Conservation (phyloP, 2,797 vertebrate genomes). For the Typhlichthys subterraneus region DNA sequence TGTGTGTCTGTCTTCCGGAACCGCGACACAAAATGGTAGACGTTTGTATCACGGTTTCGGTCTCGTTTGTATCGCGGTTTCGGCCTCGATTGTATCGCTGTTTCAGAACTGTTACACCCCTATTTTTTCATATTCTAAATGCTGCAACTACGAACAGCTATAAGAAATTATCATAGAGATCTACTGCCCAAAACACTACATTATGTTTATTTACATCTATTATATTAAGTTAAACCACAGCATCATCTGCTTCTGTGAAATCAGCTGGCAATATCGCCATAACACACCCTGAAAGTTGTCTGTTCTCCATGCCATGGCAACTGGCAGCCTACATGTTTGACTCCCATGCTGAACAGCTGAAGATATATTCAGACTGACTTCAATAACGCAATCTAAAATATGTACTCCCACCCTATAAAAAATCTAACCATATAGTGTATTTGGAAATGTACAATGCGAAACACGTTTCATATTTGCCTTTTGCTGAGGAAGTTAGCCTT, state of each 20-base stretch:
- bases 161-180: background rate
- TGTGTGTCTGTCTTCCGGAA: too few species aligned
- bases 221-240: background rate
- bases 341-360: slow-evolving; percentile 69
- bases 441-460: slow-evolving; percentile 20
- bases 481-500: slow-evolving; percentile 15
- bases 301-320: slow-evolving; percentile 46
- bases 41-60: too few species aligned
- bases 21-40: too few species aligned
- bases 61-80: too few species aligned
- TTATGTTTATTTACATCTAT: slow-evolving; percentile 11
- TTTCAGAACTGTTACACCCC: too few species aligned
- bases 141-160: background rate
- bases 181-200: background rate
- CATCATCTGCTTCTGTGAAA: slow-evolving; percentile 44
- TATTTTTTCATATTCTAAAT: background rate
- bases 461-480: slow-evolving; percentile 24
- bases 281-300: slow-evolving; percentile 4
- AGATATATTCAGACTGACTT: slow-evolving; percentile 70
- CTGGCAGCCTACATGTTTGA: slow-evolving; percentile 53
- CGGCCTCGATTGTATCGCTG: too few species aligned
- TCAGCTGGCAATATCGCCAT: slow-evolving; percentile 36
- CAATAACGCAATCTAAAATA: slow-evolving; percentile 53
- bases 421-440: slow-evolving; percentile 39
- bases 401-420: slow-evolving; percentile 44